Percentiles rank a stretch among this genome's conserved stretches.
Evolutionary conservation across 2,113 vertebrate genomes (phyloP).

Genomic region (Ancistrus triradiatus): DNA sequence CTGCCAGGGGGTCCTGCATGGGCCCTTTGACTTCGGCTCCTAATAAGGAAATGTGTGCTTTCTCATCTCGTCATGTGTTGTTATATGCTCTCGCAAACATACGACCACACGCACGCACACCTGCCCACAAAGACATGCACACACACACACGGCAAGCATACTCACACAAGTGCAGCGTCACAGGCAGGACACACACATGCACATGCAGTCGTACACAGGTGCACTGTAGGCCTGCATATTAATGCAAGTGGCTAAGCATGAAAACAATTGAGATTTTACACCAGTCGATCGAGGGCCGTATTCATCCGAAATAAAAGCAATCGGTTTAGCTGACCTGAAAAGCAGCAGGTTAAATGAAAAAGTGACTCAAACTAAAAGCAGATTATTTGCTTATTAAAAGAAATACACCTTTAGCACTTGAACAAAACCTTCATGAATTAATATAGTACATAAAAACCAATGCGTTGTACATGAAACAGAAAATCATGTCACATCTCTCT

Average conservation of each 20-base stretch:
- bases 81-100: constrained; percentile 82
- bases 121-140: too few species aligned
- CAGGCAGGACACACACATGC: constrained; percentile 5
- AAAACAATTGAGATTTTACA: constrained; percentile 72
- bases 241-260: constrained; percentile 68
- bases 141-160: constrained; percentile 52
- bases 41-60: constrained; percentile 99
- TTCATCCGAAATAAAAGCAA: constrained; percentile 55
- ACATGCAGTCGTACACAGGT: background rate
- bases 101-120: constrained; percentile 61
- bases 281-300: constrained; percentile 34
- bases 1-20: constrained; percentile 89
- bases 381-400: constrained; percentile 25
- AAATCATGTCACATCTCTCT: background rate
- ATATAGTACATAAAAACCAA: background rate
- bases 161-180: constrained; percentile 2
- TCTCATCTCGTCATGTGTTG: constrained; percentile 82
- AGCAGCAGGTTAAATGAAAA: constrained; percentile 35
- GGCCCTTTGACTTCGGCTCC: constrained; percentile 97
- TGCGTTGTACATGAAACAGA: background rate
- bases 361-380: constrained; percentile 14
- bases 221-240: background rate
- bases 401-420: background rate
- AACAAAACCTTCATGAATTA: background rate
- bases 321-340: constrained; percentile 28